Percentiles rank a stretch among this genome's conserved stretches.
These are phyloP conservation scores for Leucopsar rothschildi DNA, from an alignment of 2,113 vertebrate genomes.

Conservation along the genomic window DNA sequence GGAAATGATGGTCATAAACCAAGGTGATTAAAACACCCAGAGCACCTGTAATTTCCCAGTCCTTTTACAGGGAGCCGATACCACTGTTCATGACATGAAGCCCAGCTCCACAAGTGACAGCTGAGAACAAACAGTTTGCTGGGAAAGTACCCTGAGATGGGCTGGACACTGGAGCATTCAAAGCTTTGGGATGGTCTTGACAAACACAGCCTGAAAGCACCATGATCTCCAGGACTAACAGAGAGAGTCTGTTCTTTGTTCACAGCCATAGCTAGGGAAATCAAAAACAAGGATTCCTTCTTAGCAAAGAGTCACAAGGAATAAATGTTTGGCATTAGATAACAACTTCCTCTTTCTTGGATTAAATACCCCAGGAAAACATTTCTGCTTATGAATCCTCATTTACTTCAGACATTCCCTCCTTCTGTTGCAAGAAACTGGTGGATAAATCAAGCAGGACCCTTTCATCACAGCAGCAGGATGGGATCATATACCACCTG, in stretches of 20 bases:
- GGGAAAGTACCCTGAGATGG: neutral
- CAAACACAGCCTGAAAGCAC: neutral
- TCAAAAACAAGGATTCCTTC: neutral
- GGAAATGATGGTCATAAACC: neutral
- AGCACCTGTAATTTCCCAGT: neutral
- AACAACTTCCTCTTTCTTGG: neutral
- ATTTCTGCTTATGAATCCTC: neutral
- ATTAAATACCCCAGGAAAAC: neutral
- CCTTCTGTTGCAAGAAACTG: neutral
- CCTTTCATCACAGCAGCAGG: neutral
- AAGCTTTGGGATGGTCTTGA: neutral
- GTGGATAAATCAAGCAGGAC: neutral
- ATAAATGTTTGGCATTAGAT: neutral
- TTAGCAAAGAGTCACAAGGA: neutral
- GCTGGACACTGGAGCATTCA: neutral
- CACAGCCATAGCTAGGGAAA: neutral
- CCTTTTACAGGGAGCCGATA: neutral
- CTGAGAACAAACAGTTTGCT: neutral
- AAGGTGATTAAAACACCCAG: neutral
- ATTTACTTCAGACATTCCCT: neutral
- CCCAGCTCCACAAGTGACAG: neutral
- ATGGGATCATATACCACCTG: neutral
- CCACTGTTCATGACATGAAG: neutral
- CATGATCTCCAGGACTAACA: fast-evolving
- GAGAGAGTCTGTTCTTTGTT: neutral